Base-by-base conservation (phyloP, 2,888 invertebrate genomes). In the Drosophila mimica region DNA sequence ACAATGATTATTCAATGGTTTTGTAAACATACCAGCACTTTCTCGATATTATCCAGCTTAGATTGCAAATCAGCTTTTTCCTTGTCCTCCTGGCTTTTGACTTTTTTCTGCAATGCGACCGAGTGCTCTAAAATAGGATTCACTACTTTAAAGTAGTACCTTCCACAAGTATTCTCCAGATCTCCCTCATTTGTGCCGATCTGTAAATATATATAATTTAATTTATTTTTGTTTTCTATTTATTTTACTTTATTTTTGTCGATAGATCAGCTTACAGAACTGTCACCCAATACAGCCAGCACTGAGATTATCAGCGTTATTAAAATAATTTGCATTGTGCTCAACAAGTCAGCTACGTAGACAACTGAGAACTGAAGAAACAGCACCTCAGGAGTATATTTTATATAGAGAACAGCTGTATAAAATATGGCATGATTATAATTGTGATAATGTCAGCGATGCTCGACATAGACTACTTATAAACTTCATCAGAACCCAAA, bases 141-240 rank as follows among this genome's bases (percentile, higher is more conserved):
- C 20, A 13, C 20, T 43, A 20, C 43, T 3, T 43, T 20, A 20
- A 11, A 43, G 11, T 5, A 11, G 5, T 20, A 6, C 5, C 20
- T 43, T 1, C 3, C 43, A 43, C 11, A 6, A 13, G 6, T 13
- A 43, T 43, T 43, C 20, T 20, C 3, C 43, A 43, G 0, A 6
- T 0, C 5, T 11, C 5, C 1, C 3, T 20, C 20, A 11, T 0
- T 6, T 0, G 11, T 3, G 11, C 0, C 3, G 11, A 3, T 20
- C 43, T 43, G 11, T 43, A 43, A 20, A 43, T 13, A 3, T 36
- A 11, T 43, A 20, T 20, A 20, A 13, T 43, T 5, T 3, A 13
- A 20, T 43, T 5, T 20, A 20, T 0, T 43, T 43, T 43, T 11
- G 40, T 3, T 20, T 20, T 43, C 43, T 11, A 11, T 2, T 20